Evolutionary conservation across 2,113 vertebrate species (phyloP), one percentile per base, ranked within the genome.

Genomic region (Plecotus auritus): DNA sequence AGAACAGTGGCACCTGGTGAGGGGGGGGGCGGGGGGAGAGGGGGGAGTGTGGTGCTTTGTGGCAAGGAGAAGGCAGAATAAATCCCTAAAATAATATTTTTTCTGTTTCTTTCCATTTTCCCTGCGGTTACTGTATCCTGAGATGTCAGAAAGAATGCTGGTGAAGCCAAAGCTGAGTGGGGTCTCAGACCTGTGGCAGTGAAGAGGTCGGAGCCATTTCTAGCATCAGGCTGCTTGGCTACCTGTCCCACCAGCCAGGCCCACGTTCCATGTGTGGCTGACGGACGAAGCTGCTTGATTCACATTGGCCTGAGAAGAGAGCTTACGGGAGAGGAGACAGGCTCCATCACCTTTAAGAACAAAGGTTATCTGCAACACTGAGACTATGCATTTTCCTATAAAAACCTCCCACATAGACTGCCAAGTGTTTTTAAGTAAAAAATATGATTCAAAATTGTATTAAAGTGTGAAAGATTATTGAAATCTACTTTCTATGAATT

Each of bases 401-500:
- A 83, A 88, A 92, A 80, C 7, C 10, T 91, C 45, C 51, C 32
- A 85, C 23, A 40, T 6, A 37, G 30, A 59, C 49, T 67, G 30
- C 67, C 45, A 93, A 9, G 4, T 51, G 30, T 37, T 77, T 85
- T 93, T 49, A 84, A 88, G 16, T 64, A 70, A 93, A 85, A 95
- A 14, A 87, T 14, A 51, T 35, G 54, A 95, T 83, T 77, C 7
- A 56, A 88, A 80, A 28, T 90, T 49, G 64, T 61, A 88, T 64
- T 82, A 20, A 78, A 74, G 22, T 83, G 22, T 83, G 12, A 59
- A 93, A 74, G 13, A 74, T 72, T 77, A 82, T 84, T 93, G 76
- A 74, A 64, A 95, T 88, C 23, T 90, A 23, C 40, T 49, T 92
- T 95, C 49, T 92, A 87, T 78, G n/a, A 72, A 64, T 59, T 85